A percentile compares a stretch with the other conserved stretches of the same genome.
phyloP scores from a whole-genome alignment of 2,797 vertebrate species.

The Pelochelys cantorii region DNA sequence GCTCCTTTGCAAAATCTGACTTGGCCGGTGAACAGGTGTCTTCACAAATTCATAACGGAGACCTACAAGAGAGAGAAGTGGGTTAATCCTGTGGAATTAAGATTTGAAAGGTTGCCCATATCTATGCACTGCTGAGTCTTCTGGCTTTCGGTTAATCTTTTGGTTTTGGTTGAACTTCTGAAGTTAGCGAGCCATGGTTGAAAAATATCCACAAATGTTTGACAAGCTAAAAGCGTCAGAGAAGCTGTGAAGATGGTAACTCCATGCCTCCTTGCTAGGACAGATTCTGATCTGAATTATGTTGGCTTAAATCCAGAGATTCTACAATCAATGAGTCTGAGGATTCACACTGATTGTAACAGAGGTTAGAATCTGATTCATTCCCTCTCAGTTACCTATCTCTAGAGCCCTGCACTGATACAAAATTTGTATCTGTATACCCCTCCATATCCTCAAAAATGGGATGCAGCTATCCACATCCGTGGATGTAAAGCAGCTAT shows the following conservation, averaged over 20 bases:
- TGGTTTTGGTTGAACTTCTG: background rate
- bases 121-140: background rate
- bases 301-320: background rate
- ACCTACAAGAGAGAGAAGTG: conserved; percentile 48
- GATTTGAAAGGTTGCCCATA: background rate
- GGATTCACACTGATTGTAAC: background rate
- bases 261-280: background rate
- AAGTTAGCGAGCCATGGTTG: background rate
- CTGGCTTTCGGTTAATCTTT: background rate
- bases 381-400: background rate
- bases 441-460: too few relatives aligned
- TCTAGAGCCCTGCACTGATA: too few relatives aligned
- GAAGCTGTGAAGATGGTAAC: background rate
- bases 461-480: too few relatives aligned
- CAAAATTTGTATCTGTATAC: too few relatives aligned
- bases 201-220: background rate
- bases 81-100: background rate
- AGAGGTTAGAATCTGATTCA: background rate
- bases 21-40: background rate
- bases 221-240: background rate
- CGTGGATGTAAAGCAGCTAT: too few relatives aligned
- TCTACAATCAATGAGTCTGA: background rate
- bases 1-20: background rate
- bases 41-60: conserved; percentile 40
- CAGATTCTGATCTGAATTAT: background rate